Evolutionary conservation across 2,113 vertebrate species (phyloP), one percentile per base, ranked within the genome.

Genomic region (Mixornis gularis): DNA sequence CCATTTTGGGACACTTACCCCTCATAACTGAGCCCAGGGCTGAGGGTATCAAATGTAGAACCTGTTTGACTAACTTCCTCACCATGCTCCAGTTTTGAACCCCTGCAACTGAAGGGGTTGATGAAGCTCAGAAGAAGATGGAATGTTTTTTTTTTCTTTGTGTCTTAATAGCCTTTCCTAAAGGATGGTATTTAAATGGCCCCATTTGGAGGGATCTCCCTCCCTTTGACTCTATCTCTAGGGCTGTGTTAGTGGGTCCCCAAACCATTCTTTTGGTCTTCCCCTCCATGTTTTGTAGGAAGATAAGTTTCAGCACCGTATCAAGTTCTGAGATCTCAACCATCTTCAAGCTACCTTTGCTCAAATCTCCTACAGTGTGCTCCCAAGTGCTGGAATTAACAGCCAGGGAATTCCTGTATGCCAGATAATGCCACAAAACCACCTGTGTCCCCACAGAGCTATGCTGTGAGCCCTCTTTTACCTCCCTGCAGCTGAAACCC

Each of bases 71-170:
- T 17, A 34, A 22, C 5, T 44, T 58, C 5, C 0, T 85, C 62
- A 49, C 5, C 0, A 0, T 51, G 24, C 30, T 55, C 30, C 1
- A 1, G 0, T 32, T 32, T 5, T 70, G 60, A 56, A 25, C 44
- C 22, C 5, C 2, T 58, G 36, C 43, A 26, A 12, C 22, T 51
- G 53, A 13, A 90, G 26, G 36, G 4, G 46, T 48, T 48, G 46
- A 19, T 80, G 20, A 89, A 72, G 49, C 49, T 80, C 8, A 5
- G 40, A 78, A 87, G 36, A 55, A 64, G 41, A 60, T 24, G 24
- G 8, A 2, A 12, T 49, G 14, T 34, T 9, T n/a, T 12, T 38
- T 12, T 38, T 38, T 26, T 17, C 13, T 41, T 53, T 14, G 4
- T 46, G 36, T 22, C 9, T 9, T 30, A 49, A 53, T 34, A 73